Conservation (phyloP, 2,113 vertebrate species). For the Isurus oxyrinchus region DNA sequence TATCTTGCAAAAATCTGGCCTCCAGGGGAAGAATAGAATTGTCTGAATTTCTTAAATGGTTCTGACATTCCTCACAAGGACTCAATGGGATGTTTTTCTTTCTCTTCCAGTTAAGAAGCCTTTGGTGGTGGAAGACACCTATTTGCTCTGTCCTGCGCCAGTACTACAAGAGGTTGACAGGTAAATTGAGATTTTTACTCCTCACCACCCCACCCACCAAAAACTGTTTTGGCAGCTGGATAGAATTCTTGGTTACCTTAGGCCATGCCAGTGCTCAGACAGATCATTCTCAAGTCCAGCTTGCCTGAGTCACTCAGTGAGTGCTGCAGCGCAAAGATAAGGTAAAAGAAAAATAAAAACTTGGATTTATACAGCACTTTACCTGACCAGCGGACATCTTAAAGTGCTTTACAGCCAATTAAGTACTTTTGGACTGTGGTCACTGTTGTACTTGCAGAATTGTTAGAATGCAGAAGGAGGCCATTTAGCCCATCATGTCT, state of each 20-base stretch:
- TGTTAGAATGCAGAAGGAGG: no score
- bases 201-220: no score
- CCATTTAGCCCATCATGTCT: no score
- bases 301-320: background rate
- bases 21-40: background rate
- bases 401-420: no score
- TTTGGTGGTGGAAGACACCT: conserved; percentile 84
- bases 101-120: conserved; percentile 78
- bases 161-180: conserved; percentile 85
- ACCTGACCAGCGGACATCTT: no score
- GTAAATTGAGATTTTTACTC: conserved; percentile 58
- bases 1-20: background rate
- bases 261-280: background rate
- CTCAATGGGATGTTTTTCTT: background rate
- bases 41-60: background rate
- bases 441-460: no score
- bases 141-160: conserved; percentile 88
- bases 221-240: background rate
- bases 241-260: background rate
- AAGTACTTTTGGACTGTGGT: no score
- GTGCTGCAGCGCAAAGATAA: background rate
- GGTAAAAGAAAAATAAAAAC: no score
- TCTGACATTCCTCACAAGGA: background rate
- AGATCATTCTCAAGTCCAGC: no score
- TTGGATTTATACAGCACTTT: no score